Evolutionary conservation across 2,797 vertebrate genomes (phyloP), one percentile per base, ranked within the genome.

Genomic region (Brachyrhaphis roseni): DNA sequence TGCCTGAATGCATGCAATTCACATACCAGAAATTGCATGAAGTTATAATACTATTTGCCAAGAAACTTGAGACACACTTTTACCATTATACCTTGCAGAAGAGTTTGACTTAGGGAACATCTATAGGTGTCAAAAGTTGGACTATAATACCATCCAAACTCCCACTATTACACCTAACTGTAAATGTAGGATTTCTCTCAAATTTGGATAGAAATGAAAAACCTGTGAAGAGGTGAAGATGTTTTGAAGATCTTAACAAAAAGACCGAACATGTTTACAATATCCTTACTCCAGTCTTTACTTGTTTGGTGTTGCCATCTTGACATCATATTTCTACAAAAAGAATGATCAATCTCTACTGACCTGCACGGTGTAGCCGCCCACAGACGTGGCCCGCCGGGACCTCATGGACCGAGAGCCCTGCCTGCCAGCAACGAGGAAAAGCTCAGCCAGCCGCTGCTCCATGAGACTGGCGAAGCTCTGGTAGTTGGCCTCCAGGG

Each of bases 381-480:
- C 97, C 7, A 98, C 95, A 0, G 96, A 97, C 2, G 97, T 97
- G 84, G 98, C 98, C 53, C 98, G 95, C 71, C 93, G 96, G 80
- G 97, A 96, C 0, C 98, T 81, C 0, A 91, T 91, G 0, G 79
- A 57, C 28, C 76, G 83, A 23, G 91, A 39, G 20, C 97, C 96
- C 87, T 97, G 98, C 76, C 97, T 96, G 75, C 97, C 96, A 1
- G 97, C 98, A 84, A 97, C 96, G 93, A 98, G 94, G 85, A 99
- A 98, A 0, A 99, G 97, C 28, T 97, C 97, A 1, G 98, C 98
- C 92, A 99, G 85, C 15, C 98, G 96, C 90, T 98, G 98, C 92
- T 99, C 98, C 98, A 99, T 99, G 83, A 98, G 76, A 16, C 96
- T 97, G 57, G 98, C 97, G 72, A 99, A 99, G 91, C 97, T 99